Percentiles rank a stretch among this genome's conserved stretches.
These are phyloP conservation scores for Asbolus verrucosus DNA, from an alignment of 1,140 invertebrate species.

Conservation along the genomic window DNA sequence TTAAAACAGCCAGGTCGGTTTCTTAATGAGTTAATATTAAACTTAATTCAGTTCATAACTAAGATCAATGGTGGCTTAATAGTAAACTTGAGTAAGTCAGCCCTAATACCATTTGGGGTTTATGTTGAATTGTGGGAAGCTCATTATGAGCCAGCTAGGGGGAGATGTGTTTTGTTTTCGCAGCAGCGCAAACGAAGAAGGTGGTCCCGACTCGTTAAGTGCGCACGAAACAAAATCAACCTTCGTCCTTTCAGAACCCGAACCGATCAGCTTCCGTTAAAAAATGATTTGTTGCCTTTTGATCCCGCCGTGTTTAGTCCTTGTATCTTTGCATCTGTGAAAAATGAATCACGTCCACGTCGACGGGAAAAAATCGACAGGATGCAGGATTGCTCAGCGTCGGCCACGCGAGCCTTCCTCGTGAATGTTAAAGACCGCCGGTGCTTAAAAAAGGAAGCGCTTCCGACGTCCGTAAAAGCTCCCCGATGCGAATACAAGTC, in stretches of 20 bases:
- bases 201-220: background rate
- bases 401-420: background rate
- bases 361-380: background rate
- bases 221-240: background rate
- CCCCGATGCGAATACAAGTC: conserved; percentile 18
- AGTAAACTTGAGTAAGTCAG: conserved; percentile 6
- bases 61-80: conserved; percentile 22
- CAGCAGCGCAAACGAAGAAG: background rate
- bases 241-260: too few relatives aligned
- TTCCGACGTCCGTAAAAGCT: conserved; percentile 17
- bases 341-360: too few relatives aligned
- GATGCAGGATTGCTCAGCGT: background rate
- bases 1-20: too few relatives aligned
- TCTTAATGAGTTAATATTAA: background rate
- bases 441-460: conserved; percentile 1
- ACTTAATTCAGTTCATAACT: conserved; percentile 16
- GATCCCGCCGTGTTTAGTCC: too few relatives aligned
- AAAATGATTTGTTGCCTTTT: too few relatives aligned
- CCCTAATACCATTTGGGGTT: background rate
- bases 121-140: background rate
- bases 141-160: background rate
- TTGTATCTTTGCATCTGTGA: background rate
- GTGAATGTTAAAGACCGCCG: background rate
- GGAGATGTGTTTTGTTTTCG: background rate
- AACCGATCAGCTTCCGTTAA: too few relatives aligned